Base-by-base conservation (phyloP, 2,888 invertebrate species). In the Ochropleura plecta region DNA sequence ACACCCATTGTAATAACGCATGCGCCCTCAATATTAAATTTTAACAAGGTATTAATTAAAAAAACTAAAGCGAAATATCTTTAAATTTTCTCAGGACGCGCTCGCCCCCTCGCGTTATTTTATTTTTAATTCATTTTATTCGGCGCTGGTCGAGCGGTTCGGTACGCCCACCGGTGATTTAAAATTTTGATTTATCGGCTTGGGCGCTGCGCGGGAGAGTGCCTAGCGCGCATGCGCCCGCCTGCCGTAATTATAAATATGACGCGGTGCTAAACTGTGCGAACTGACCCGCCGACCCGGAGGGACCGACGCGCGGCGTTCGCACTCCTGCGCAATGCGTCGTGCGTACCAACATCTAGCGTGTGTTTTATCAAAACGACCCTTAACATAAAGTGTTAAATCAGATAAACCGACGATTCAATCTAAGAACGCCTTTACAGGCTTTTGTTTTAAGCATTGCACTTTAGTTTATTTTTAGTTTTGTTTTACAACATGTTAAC, bases 41-140 rank as follows among this genome's bases (percentile, higher is more conserved):
- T 96, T 96, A 96, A 96, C 96, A 96, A 96, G 96, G 96, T 96
- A 96, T 96, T 96, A 96, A 96, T 96, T 96, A 96, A 96, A 96
- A 96, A 96, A 96, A 96, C 94, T 95, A 96, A 96, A 96, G 96
- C 96, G 94, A 96, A 96, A 95, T 95, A 93, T 94, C 92, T 95
- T 96, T 94, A 94, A 95, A 94, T 96, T 95, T 96, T 96, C 96
- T 96, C 96, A 96, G 95, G 95, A 92, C 94, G 93, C 92, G 93
- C 91, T 89, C 93, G 93, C 94, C 94, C 94, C 94, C 94, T 94
- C 91, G 92, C 86, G 86, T 94, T 93, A 93, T 94, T 95, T 96
- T 96, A 94, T 96, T 96, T 96, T 96, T 95, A 95, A 96, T 95
- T 95, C 95, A 95, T 96, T 96, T 96, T 96, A 96, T 96, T 96